Conservation (phyloP, 2,888 invertebrate species). For the Zygothrica quintamaculata region DNA sequence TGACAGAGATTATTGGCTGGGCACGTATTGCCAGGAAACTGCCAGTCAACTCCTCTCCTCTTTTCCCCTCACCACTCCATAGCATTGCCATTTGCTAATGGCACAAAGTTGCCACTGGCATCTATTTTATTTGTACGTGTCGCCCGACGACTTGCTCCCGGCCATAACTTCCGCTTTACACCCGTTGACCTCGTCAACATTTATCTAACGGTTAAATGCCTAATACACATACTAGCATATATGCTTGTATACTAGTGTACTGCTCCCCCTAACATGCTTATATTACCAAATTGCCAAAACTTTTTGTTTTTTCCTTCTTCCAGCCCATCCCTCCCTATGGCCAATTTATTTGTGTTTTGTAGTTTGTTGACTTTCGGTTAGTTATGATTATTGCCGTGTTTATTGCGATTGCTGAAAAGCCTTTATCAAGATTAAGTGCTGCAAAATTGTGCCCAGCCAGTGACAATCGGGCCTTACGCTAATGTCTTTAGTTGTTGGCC, state of each 20-base stretch:
- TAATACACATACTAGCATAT: constrained; percentile 16
- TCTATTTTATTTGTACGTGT: constrained; percentile 74
- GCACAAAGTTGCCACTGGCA: constrained; percentile 62
- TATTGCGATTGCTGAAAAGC: constrained; percentile 74
- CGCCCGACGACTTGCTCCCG: constrained; percentile 54
- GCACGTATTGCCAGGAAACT: constrained; percentile 68
- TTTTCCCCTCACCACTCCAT: background rate
- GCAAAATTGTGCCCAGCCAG: constrained; percentile 64
- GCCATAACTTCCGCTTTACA: constrained; percentile 75
- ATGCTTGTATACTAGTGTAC: constrained; percentile 18
- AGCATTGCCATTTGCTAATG: constrained; percentile 59
- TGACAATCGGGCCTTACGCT: constrained; percentile 53
- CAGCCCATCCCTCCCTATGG: constrained; percentile 17
- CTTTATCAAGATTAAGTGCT: constrained; percentile 75
- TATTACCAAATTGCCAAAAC: constrained; percentile 51
- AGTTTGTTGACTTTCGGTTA: constrained; percentile 69
- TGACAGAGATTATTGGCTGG: constrained; percentile 82
- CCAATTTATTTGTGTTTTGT: constrained; percentile 61
- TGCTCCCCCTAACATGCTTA: constrained; percentile 8
- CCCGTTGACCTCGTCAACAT: constrained; percentile 78
- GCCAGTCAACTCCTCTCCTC: background rate
- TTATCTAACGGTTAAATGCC: constrained; percentile 72
- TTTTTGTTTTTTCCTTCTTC: constrained; percentile 42
- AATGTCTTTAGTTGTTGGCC: constrained; percentile 36
- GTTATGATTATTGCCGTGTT: constrained; percentile 80